These are phyloP conservation scores for Cherax quadricarinatus DNA, from an alignment of 1,140 invertebrate genomes.

Conservation along the genomic window DNA sequence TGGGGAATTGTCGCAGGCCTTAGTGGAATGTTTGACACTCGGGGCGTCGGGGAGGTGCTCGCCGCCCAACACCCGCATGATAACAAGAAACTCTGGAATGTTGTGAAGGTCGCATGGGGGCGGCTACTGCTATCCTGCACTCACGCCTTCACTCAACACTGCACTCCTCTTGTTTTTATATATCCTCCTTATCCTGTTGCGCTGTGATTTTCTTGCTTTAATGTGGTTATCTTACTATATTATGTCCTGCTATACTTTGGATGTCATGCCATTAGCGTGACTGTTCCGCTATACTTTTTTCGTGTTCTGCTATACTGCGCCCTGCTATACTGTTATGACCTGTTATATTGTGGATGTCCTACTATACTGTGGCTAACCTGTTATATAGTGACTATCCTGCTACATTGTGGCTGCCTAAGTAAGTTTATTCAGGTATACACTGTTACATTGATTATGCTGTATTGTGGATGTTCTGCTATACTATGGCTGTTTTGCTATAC, in stretches of 20 bases:
- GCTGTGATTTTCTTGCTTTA: not conserved
- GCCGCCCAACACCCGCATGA: not conserved
- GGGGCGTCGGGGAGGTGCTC: no score
- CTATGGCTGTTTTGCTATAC: no score
- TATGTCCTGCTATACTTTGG: not conserved
- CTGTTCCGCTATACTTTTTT: not conserved
- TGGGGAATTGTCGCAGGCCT: not conserved
- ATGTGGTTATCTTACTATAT: not conserved
- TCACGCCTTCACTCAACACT: no score
- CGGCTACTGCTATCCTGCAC: not conserved
- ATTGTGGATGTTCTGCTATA: no score
- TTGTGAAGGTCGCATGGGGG: not conserved
- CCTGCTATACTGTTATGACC: no score
- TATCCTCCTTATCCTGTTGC: no score
- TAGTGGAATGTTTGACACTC: not conserved
- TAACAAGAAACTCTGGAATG: slow-evolving; percentile 1
- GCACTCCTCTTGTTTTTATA: not conserved
- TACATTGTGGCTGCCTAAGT: no score
- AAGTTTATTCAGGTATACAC: no score
- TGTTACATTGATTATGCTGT: no score
- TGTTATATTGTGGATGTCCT: no score
- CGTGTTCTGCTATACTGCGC: not conserved
- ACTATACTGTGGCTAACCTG: no score
- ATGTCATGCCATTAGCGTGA: not conserved
- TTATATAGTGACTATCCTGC: no score